Evolutionary conservation across 2,888 invertebrate genomes (phyloP), one percentile per base, ranked within the genome.

Genomic region (Cyaniris semiargus): DNA sequence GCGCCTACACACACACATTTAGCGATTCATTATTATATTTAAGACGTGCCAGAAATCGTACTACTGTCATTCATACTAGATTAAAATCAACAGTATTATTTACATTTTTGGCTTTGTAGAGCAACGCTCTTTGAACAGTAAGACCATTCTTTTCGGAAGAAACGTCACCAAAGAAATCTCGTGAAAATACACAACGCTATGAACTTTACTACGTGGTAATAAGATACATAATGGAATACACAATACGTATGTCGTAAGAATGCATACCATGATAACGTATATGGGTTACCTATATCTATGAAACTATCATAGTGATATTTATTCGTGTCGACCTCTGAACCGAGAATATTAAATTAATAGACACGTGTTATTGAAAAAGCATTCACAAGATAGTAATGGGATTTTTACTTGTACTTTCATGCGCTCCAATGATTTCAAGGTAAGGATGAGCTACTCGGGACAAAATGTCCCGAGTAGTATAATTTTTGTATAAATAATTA

Each of bases 241-340:
- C 23, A 7, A 53, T 27, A 27, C 23, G 18, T 53, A 10, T 72
- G 72, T 74, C 74, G 74, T 23, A 74, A 74, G 44, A 66, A 66
- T 48, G 23, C 38, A 72, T 23, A 23, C 74, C 38, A 71, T 53
- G 48, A 21, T 48, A 48, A 74, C 48, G 72, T 27, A 74, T 27
- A 74, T 74, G 27, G 74, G 74, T 74, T 74, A 74, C 74, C 74
- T 74, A 74, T 74, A 74, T 74, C 48, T 23, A n/a, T 48, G 27
- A 48, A 74, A 74, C 23, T 27, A 74, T 74, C 53, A 53, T n/a
- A 72, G 44, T 31, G 23, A 48, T 72, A 74, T 74, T 53, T 74
- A 74, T 74, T 27, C 53, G 6, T n/a, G 10, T 3, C 44, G 72
- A 72, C 72, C 72, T 72, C 15, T 21, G 72, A 72, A 27, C 72